These are phyloP conservation scores for Galemys pyrenaicus DNA, from an alignment of 2,113 vertebrate genomes.

Conservation along the genomic window DNA sequence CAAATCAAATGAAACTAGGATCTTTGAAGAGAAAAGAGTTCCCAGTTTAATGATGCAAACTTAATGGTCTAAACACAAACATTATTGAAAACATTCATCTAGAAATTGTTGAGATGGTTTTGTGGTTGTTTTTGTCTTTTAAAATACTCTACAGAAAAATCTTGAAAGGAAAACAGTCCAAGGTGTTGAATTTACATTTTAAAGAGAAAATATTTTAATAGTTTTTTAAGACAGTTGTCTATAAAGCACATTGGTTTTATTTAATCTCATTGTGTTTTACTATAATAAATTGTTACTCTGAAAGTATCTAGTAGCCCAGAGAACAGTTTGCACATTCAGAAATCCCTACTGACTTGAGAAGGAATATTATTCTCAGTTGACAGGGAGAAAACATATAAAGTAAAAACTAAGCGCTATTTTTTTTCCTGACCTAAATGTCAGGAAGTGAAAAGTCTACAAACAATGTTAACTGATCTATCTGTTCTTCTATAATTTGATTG, in stretches of 20 bases:
- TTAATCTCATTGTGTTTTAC: not conserved
- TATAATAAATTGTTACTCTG: not conserved
- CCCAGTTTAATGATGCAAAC: not conserved
- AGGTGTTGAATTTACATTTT: not conserved
- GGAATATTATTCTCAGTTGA: not conserved
- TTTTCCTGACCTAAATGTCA: conserved; percentile 23
- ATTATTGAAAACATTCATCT: not conserved
- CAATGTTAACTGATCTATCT: conserved; percentile 26
- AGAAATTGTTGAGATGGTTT: not conserved
- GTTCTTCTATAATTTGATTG: conserved; percentile 34
- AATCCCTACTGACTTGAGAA: not conserved
- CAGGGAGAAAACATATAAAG: not conserved
- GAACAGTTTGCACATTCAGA: not conserved
- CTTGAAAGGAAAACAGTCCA: not conserved
- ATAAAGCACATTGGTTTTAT: not conserved
- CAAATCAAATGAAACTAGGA: not conserved
- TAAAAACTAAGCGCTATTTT: not conserved
- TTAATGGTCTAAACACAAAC: not conserved
- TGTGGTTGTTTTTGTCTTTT: not conserved
- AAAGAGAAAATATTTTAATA: not conserved
- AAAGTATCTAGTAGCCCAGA: not conserved
- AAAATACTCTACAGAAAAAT: not conserved
- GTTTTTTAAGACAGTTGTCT: not conserved
- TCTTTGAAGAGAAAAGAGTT: not conserved
- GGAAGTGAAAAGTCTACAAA: not conserved